Evolutionary conservation across 2,113 vertebrate genomes (phyloP).

Genomic region (Sorex araneus): DNA sequence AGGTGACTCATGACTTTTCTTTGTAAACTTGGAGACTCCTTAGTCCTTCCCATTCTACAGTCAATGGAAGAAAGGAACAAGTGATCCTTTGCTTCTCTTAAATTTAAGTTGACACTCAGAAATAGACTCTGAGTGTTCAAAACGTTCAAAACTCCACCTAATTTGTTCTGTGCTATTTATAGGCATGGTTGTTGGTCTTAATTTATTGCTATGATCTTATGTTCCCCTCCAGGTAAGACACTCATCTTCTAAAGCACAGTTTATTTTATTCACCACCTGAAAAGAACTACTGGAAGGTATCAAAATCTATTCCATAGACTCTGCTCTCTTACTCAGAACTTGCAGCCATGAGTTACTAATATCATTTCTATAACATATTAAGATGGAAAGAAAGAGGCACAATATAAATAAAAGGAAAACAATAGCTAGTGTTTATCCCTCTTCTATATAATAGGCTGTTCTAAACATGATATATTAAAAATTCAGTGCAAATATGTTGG

Average conservation of each 20-base stretch:
- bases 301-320: background rate
- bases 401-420: background rate
- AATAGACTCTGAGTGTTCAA: background rate
- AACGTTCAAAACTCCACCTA: background rate
- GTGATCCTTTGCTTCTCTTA: background rate
- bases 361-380: background rate
- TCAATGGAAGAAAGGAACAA: background rate
- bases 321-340: background rate
- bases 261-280: background rate
- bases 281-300: conserved; percentile 13
- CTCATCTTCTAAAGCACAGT: background rate
- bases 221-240: background rate
- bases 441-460: background rate
- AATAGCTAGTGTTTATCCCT: background rate
- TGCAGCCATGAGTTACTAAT: background rate
- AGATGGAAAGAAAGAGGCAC: background rate
- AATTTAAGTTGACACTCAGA: conserved; percentile 15
- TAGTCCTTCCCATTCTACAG: background rate
- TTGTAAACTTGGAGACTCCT: background rate
- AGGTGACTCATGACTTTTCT: background rate
- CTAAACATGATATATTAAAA: background rate
- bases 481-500: background rate
- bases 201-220: background rate
- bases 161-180: background rate
- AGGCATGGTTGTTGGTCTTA: background rate